Conservation (phyloP, 2,888 invertebrate species). For the Mesochorus sp. region DNA sequence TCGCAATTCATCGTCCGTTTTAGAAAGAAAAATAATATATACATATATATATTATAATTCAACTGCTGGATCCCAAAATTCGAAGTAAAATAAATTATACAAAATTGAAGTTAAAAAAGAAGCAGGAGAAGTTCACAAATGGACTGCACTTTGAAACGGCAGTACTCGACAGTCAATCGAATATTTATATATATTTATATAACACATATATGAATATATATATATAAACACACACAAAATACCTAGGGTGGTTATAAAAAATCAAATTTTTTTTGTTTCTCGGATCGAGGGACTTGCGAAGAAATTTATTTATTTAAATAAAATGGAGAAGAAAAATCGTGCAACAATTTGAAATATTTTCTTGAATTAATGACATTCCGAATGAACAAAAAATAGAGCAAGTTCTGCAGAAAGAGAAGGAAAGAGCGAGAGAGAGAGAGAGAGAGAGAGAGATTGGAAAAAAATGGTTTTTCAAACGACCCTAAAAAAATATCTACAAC, state of each 20-base stretch:
- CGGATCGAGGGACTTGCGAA: neutral
- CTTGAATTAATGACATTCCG: no score
- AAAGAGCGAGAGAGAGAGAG: no score
- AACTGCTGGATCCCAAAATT: constrained; percentile 21
- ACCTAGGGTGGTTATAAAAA: neutral
- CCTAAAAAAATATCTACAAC: constrained; percentile 26
- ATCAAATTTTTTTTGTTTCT: neutral
- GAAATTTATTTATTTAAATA: no score
- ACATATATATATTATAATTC: no score
- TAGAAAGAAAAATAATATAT: constrained; percentile 24
- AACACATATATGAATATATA: constrained; percentile 42
- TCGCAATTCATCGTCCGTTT: constrained; percentile 45
- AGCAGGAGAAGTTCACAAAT: constrained; percentile 40
- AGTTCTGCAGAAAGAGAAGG: no score
- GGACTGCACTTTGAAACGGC: constrained; percentile 57
- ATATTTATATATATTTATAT: constrained; percentile 68
- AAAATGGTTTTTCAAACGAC: constrained; percentile 43
- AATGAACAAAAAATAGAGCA: no score
- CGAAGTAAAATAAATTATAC: constrained; percentile 3
- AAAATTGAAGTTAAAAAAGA: constrained; percentile 19
- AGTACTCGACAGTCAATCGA: constrained; percentile 78
- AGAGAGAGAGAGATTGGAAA: no score
- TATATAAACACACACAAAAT: constrained; percentile 54
- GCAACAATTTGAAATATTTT: no score
- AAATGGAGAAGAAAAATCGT: no score